phyloP scores from a whole-genome alignment of 2,888 invertebrate species.

The Aporophyla nigra region DNA sequence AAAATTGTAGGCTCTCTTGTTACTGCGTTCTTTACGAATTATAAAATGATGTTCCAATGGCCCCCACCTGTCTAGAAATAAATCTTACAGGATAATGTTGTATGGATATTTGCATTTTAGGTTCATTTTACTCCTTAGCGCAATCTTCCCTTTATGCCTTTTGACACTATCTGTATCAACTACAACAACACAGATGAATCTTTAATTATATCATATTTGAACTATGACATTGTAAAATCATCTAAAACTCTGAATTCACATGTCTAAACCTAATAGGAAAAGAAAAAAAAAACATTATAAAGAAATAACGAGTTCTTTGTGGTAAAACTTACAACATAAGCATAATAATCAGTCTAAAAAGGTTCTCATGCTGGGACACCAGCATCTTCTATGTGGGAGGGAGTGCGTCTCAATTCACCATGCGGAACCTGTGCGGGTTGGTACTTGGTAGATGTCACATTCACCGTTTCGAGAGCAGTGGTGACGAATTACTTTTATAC shows the following conservation, averaged over 20 bases:
- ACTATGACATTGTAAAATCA: background rate
- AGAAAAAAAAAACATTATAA: background rate
- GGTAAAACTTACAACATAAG: background rate
- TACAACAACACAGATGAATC: background rate
- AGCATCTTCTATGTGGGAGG: too few species aligned
- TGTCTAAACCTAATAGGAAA: background rate
- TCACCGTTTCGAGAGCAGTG: too few species aligned
- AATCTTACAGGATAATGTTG: background rate
- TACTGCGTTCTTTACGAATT: background rate
- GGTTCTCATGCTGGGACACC: too few species aligned
- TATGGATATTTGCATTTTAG: background rate
- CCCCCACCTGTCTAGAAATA: too few species aligned
- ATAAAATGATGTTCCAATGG: background rate
- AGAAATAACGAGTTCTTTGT: background rate
- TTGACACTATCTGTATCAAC: background rate
- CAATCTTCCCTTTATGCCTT: background rate
- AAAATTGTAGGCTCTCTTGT: slow-evolving; percentile 3
- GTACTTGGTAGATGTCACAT: too few species aligned
- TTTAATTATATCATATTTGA: background rate
- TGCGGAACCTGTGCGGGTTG: too few species aligned
- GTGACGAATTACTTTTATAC: too few species aligned
- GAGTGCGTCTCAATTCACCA: too few species aligned
- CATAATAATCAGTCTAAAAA: too few species aligned
- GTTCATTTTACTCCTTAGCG: background rate
- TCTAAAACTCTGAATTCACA: background rate